Conservation (phyloP, 2,113 vertebrate genomes). For the Pipa parva region DNA sequence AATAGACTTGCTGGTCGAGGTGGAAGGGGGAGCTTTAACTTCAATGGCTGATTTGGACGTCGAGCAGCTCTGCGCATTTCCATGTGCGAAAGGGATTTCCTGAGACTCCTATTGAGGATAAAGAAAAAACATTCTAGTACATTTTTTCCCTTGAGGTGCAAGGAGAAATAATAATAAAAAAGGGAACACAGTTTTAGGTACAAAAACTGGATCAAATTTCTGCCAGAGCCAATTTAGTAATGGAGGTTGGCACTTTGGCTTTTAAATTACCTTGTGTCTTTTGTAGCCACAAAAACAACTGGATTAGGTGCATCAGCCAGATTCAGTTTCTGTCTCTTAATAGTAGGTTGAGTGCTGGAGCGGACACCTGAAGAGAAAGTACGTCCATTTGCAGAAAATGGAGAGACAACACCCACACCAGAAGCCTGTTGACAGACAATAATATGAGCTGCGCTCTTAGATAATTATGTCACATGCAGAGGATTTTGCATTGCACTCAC, state of each 20-base stretch:
- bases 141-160: no score
- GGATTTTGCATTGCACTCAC: background rate
- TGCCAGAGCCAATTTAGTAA: no score
- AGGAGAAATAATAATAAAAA: no score
- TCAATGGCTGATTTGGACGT: slow-evolving; percentile 79
- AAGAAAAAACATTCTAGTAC: background rate
- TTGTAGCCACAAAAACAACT: slow-evolving; percentile 90
- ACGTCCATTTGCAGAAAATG: slow-evolving; percentile 83
- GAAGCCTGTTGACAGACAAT: slow-evolving; percentile 49
- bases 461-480: background rate
- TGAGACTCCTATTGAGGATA: slow-evolving; percentile 66
- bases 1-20: slow-evolving; percentile 56
- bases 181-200: no score
- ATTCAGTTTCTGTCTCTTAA: slow-evolving; percentile 88
- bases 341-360: slow-evolving; percentile 77
- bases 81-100: slow-evolving; percentile 84
- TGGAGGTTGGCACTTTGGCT: background rate
- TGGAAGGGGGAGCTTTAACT: slow-evolving; percentile 65
- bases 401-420: slow-evolving; percentile 52
- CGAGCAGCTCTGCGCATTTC: slow-evolving; percentile 86
- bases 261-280: slow-evolving; percentile 76
- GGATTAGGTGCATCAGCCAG: slow-evolving; percentile 89
- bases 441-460: background rate
- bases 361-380: slow-evolving; percentile 80
- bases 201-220: no score